These are phyloP conservation scores for Lontra canadensis DNA, from an alignment of 2,113 vertebrate species.

Conservation along the genomic window DNA sequence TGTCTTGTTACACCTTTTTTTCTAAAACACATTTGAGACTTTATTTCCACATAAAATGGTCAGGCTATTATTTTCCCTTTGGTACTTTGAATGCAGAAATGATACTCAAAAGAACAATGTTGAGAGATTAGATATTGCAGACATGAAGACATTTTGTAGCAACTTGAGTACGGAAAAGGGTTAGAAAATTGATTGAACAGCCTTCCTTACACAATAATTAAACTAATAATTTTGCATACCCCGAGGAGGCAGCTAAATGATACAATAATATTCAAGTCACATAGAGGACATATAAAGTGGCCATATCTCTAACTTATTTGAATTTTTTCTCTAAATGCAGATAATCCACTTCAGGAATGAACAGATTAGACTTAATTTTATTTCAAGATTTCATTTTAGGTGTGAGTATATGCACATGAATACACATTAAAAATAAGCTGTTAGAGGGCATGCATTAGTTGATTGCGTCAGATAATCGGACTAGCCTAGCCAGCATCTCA, in stretches of 20 bases:
- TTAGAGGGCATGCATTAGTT: not conserved
- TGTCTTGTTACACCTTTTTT: not conserved
- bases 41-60: slow-evolving; percentile 49
- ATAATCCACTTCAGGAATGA: slow-evolving; percentile 21
- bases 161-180: not conserved
- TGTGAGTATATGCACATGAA: not conserved
- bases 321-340: not conserved
- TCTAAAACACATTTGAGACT: slow-evolving; percentile 58
- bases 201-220: slow-evolving; percentile 49
- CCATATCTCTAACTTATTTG: not conserved
- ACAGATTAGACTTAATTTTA: not conserved
- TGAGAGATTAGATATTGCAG: not conserved
- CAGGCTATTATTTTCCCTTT: slow-evolving; percentile 52
- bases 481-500: not conserved
- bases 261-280: slow-evolving; percentile 1
- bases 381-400: not conserved
- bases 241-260: not conserved
- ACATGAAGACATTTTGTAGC: slow-evolving; percentile 10
- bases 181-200: slow-evolving; percentile 41
- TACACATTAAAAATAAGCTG: not conserved
- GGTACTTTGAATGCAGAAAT: slow-evolving; percentile 36
- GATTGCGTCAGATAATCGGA: not conserved
- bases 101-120: slow-evolving; percentile 53
- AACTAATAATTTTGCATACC: slow-evolving; percentile 4
- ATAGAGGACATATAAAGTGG: not conserved